A percentile compares a stretch with the other conserved stretches of the same genome.
Conservation (phyloP, 1,140 invertebrate species). For the Asobara japonica region DNA sequence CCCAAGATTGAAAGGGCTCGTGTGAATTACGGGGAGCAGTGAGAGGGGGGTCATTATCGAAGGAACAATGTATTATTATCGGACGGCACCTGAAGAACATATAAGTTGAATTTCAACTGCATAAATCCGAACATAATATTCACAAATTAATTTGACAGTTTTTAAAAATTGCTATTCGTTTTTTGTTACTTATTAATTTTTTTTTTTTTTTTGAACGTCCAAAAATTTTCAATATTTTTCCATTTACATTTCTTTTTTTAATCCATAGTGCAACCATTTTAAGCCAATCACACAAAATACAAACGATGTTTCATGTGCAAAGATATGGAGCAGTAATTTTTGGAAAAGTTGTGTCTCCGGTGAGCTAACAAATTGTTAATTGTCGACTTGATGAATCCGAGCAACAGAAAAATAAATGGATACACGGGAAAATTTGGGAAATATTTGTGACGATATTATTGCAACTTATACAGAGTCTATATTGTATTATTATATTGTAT, state of each 20-base stretch:
- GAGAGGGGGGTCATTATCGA: constrained; percentile 15
- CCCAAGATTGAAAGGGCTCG: constrained; percentile 8
- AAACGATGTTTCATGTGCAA: constrained; percentile 40
- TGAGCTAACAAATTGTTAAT: constrained; percentile 40
- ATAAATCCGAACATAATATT: too few species aligned
- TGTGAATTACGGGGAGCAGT: constrained; percentile 31
- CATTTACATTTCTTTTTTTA: too few species aligned
- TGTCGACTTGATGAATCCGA: constrained; percentile 38
- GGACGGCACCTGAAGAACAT: too few species aligned
- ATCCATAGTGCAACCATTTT: neutral
- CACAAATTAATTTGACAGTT: too few species aligned
- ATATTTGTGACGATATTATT: constrained; percentile 55
- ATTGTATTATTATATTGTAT: constrained; percentile 61
- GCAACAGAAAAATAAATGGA: constrained; percentile 26
- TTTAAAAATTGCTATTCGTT: too few species aligned
- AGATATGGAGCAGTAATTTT: constrained; percentile 59
- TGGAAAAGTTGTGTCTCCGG: constrained; percentile 37
- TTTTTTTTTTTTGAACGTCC: neutral
- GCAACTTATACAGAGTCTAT: constrained; percentile 63
- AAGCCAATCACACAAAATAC: neutral
- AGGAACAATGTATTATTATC: constrained; percentile 6
- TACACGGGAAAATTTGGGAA: neutral
- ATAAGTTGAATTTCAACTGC: too few species aligned
- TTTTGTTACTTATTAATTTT: neutral
- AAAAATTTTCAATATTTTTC: too few species aligned